Evolutionary conservation across 2,113 vertebrate species (phyloP), one percentile per base, ranked within the genome.

Genomic region (Gadus chalcogrammus): DNA sequence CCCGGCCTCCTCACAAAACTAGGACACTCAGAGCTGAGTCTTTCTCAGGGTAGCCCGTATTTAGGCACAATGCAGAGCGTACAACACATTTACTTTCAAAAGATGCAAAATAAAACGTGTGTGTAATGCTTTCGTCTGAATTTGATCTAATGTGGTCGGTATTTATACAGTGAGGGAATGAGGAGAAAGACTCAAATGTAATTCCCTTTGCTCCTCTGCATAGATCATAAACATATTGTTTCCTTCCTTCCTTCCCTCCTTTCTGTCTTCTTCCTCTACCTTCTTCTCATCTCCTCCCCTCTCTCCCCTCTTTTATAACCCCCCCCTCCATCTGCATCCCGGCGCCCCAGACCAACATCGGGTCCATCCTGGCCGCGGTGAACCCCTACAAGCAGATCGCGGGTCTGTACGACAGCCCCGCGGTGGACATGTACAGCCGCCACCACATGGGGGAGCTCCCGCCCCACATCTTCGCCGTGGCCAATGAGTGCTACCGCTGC

Each of bases 401-500:
- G 5, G 92, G 93, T 42, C 87, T 97, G 77, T 97, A 97, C 15
- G 91, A 91, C 59, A 60, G 68, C 12, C 79, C 90, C 13, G 88
- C 94, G 2, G 93, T 96, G 9, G 90, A 93, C 1, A 80, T 93
- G 66, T 97, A 97, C 90, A 94, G 94, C 77, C 88, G 86, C 60
- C 94, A 95, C 88, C 93, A 93, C 70, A 92, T 95, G 90, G 95
- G 95, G 56, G 95, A 96, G 87, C 93, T 96, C 77, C 95, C 95
- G 11, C 95, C 95, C 65, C 95, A 97, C 52, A 95, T 97, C 74
- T 97, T 95, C n/a, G 95, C 95, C 12, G 93, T 95, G 0, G 95
- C 95, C 80, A 97, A 94, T 0, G 95, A 97, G 91, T 96, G 95
- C 77, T 97, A 97, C 93, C 89, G 95, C 90, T 97, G 95, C 86